Base-by-base conservation (phyloP, 2,113 vertebrate genomes). In the Coregonus clupeaformis region DNA sequence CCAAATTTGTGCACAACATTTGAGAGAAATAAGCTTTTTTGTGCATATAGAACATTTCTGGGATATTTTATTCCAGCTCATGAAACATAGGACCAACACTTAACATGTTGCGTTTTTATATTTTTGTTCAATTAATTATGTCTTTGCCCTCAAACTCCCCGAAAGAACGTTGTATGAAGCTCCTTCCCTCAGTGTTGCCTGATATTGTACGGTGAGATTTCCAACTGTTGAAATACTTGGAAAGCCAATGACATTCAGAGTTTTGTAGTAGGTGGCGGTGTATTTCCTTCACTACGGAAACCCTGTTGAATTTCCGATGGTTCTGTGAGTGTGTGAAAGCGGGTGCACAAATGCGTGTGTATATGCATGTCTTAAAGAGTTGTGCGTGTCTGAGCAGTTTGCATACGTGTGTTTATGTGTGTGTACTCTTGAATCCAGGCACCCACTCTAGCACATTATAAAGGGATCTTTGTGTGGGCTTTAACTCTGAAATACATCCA, bases 401-500 rank as follows among this genome's bases (percentile, higher is more conserved):
- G 52, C 52, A 20, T 55, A 20, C 52, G 52, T 55, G 52, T 55
- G 52, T 55, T 14, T 55, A 47, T 3, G 52, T 55, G 52, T 55
- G 52, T 6, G 52, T 55, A 20, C 52, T 55, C 6, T 14, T 4
- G 52, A 55, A 55, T 55, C 52, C 18, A 55, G 18, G 52, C 52
- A 55, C 52, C 52, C 18, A 20, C 52, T 27, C 5, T 18, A 6
- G 16, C 63, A 65, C 25, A 65, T 42, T 42, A 11, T 42, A 42
- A 11, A 42, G 9, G 9, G 36, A 42, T 42, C 36, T 42, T 42
- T 42, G 36, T 42, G 36, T 42, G 36, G 2, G 9, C 36, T 24
- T 25, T 16, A 29, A 65, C 25, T 29, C 24, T 84, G 72, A 45
- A 82, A 79, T 52, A 20, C 59, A 69, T 27, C 69, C 32, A 18